A percentile compares a stretch with the other conserved stretches of the same genome.
phyloP scores from a whole-genome alignment of 2,797 vertebrate species.

The Psittacula derbiana region DNA sequence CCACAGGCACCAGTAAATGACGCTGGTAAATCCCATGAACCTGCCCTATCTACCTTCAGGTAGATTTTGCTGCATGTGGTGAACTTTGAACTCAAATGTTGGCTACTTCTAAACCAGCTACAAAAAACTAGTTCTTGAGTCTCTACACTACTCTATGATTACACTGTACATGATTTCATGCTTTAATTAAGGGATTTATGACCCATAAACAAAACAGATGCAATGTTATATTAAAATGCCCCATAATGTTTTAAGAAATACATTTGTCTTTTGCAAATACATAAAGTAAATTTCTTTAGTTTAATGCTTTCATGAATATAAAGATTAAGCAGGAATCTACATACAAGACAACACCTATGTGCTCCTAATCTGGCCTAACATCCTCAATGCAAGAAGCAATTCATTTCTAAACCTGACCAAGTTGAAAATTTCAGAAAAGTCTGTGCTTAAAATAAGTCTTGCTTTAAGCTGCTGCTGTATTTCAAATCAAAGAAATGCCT shows the following conservation, averaged over 20 bases:
- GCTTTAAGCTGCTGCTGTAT: neutral
- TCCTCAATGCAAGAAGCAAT: neutral
- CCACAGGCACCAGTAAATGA: neutral
- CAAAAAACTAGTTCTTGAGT: neutral
- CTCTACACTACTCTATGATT: neutral
- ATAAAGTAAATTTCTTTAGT: neutral
- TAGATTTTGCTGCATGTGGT: neutral
- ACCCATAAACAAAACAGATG: neutral
- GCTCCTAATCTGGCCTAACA: neutral
- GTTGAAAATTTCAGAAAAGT: neutral
- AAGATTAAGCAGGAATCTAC: neutral
- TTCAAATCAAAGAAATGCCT: neutral
- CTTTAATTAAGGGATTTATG: neutral
- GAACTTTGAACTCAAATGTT: neutral
- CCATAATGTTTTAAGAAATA: neutral
- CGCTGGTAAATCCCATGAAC: neutral
- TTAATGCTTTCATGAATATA: neutral
- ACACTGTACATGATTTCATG: neutral
- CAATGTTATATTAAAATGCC: neutral
- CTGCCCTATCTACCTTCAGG: neutral
- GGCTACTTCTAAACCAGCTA: neutral
- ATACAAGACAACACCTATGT: neutral
- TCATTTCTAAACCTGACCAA: neutral
- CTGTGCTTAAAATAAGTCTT: neutral
- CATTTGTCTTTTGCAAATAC: neutral